Evolutionary conservation across 2,888 invertebrate genomes (phyloP).

Genomic region (Tetragonisca angustula): DNA sequence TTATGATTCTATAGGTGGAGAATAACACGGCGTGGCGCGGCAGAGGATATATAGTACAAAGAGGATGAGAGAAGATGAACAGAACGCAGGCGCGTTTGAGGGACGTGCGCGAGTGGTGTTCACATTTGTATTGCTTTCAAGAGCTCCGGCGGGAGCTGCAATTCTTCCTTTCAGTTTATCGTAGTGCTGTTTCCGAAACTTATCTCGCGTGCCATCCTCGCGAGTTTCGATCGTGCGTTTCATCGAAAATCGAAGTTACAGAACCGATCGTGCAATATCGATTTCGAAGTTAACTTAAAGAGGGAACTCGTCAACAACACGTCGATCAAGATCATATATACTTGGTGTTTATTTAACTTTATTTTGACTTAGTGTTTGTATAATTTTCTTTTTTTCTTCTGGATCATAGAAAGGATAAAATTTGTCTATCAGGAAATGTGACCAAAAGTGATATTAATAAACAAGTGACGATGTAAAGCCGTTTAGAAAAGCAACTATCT

Average conservation of each 20-base stretch:
- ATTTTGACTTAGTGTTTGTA: too few relatives aligned
- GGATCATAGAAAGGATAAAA: background rate
- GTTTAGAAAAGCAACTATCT: background rate
- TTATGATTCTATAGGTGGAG: conserved; percentile 2
- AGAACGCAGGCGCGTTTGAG: conserved; percentile 64
- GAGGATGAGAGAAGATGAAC: conserved; percentile 9
- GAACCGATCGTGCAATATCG: background rate
- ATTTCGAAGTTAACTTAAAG: background rate
- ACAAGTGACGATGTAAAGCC: background rate
- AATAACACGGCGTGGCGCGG: background rate
- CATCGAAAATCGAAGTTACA: background rate
- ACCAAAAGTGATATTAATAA: background rate
- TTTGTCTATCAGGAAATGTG: background rate
- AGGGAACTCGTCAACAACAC: background rate
- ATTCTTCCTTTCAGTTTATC: conserved; percentile 67
- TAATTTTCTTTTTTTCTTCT: background rate
- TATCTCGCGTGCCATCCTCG: conserved; percentile 37
- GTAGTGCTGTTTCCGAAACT: conserved; percentile 62
- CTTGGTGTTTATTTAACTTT: too few relatives aligned
- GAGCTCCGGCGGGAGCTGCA: conserved; percentile 61
- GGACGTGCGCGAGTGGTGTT: conserved; percentile 39
- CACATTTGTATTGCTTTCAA: conserved; percentile 45
- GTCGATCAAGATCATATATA: background rate
- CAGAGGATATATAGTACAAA: background rate
- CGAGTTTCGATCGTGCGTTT: background rate